Conservation (phyloP, 2,888 invertebrate genomes). For the Drosophila paranaensis region DNA sequence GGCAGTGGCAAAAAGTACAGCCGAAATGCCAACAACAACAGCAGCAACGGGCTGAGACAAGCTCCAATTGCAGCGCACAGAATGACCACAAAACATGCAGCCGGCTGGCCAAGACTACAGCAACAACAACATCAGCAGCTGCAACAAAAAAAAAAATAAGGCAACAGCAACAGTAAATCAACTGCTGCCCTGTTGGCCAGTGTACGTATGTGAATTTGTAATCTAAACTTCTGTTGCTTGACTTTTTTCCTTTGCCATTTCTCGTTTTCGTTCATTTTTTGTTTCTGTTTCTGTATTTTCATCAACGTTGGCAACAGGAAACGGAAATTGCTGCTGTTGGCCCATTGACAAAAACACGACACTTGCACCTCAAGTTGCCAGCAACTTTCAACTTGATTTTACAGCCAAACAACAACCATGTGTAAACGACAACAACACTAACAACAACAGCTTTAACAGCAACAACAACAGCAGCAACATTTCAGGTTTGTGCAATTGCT, state of each 20-base stretch:
- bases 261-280: constrained; percentile 24
- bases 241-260: constrained; percentile 46
- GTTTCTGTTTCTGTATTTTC: constrained; percentile 13
- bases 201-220: constrained; percentile 75
- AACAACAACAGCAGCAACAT: constrained; percentile 40
- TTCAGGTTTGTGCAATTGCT: constrained; percentile 69
- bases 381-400: constrained; percentile 76
- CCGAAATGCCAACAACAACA: constrained; percentile 39
- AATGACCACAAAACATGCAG: constrained; percentile 76
- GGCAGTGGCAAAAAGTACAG: constrained; percentile 71
- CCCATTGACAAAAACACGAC: constrained; percentile 78
- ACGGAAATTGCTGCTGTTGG: constrained; percentile 79
- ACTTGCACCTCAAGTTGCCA: constrained; percentile 75
- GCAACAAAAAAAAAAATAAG: constrained; percentile 18
- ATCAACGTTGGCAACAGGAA: constrained; percentile 70
- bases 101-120: constrained; percentile 40
- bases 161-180: constrained; percentile 61
- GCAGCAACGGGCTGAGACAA: constrained; percentile 36
- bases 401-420: constrained; percentile 39
- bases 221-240: constrained; percentile 74
- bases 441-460: constrained; percentile 20
- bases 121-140: constrained; percentile 13
- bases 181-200: constrained; percentile 64
- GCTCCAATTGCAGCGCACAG: constrained; percentile 71
- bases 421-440: constrained; percentile 12